These are phyloP conservation scores for Sebastes iracundus DNA, from an alignment of 2,797 vertebrate genomes.

Conservation along the genomic window DNA sequence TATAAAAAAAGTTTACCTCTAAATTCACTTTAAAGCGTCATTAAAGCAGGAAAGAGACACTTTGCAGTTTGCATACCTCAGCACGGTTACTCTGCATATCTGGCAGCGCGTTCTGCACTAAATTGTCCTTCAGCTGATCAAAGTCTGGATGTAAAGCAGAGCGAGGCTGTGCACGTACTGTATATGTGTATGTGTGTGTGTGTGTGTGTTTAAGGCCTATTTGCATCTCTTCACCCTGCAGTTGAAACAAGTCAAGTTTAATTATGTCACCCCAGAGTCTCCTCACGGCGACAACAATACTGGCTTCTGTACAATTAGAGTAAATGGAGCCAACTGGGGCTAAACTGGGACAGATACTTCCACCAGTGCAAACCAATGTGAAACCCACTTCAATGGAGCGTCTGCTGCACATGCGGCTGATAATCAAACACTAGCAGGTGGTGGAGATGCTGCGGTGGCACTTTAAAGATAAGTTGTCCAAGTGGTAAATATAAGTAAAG, in stretches of 20 bases:
- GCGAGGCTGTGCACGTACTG: neutral
- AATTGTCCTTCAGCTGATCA: conserved; percentile 38
- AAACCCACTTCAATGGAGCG: neutral
- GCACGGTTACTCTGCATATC: neutral
- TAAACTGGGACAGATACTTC: neutral
- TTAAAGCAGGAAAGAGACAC: conserved; percentile 17
- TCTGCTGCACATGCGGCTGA: neutral
- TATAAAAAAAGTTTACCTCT: conserved; percentile 8
- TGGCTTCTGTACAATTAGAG: neutral
- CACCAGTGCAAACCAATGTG: neutral
- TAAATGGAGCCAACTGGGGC: neutral
- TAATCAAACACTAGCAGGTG: neutral
- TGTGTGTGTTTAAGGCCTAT: neutral
- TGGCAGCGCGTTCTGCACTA: conserved; percentile 2
- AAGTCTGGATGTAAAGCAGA: neutral
- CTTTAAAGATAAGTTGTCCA: neutral
- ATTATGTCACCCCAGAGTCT: neutral
- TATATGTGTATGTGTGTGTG: neutral
- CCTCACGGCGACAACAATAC: neutral
- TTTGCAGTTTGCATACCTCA: neutral
- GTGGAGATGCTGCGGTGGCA: neutral
- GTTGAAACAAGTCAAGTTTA: conserved; percentile 12
- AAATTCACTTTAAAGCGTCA: conserved; percentile 29
- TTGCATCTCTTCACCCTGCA: conserved; percentile 1
- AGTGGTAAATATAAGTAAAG: neutral